A percentile compares a stretch with the other conserved stretches of the same genome.
These are phyloP conservation scores for Sebastolobus altivelis DNA, from an alignment of 2,797 vertebrate species.

Conservation along the genomic window DNA sequence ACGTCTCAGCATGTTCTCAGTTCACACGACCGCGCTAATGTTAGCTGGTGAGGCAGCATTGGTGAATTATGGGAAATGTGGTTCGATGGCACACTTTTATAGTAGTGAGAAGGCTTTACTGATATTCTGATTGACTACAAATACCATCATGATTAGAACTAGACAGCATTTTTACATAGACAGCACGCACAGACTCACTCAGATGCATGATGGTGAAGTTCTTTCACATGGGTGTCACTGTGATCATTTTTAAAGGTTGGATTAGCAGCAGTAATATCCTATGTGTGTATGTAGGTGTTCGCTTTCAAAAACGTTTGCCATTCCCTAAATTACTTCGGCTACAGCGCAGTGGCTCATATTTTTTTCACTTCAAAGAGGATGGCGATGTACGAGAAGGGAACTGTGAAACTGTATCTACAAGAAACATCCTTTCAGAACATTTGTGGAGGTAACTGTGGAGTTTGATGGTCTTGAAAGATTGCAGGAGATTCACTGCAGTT, in stretches of 20 bases:
- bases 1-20: slow-evolving; percentile 36
- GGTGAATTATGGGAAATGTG: slow-evolving; percentile 38
- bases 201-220: neutral
- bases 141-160: neutral
- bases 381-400: neutral
- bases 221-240: neutral
- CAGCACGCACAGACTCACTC: neutral
- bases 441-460: neutral
- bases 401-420: neutral
- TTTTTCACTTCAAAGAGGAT: neutral
- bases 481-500: slow-evolving; percentile 17
- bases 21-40: slow-evolving; percentile 22
- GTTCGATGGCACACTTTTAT: slow-evolving; percentile 4
- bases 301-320: slow-evolving; percentile 19
- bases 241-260: slow-evolving; percentile 7
- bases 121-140: slow-evolving; percentile 9
- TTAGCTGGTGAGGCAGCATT: slow-evolving; percentile 11
- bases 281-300: neutral
- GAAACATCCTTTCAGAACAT: neutral
- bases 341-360: neutral
- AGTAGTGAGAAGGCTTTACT: neutral
- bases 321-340: neutral
- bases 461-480: slow-evolving; percentile 1
- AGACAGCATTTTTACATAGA: neutral
- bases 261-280: neutral